phyloP scores from a whole-genome alignment of 2,888 invertebrate genomes.

The Perizoma affinitatum region DNA sequence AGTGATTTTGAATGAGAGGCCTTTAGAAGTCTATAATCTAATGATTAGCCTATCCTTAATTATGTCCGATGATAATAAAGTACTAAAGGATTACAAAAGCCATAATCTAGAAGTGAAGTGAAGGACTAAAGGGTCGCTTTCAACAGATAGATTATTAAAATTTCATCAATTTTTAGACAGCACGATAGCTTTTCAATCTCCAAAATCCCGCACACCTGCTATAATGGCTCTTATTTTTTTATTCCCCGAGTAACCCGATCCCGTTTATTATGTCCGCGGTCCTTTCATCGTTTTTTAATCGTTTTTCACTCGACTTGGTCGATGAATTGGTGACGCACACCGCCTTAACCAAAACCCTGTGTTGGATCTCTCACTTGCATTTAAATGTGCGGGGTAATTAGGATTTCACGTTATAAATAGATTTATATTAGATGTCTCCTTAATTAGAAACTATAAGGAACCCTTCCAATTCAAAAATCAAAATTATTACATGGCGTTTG shows the following conservation, averaged over 20 bases:
- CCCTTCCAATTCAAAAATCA: too few species aligned
- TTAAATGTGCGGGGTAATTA: slow-evolving; percentile 11
- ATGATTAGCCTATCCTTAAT: too few species aligned
- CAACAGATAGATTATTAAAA: not conserved
- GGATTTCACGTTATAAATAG: not conserved
- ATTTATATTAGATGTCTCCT: too few species aligned
- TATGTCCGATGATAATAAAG: too few species aligned
- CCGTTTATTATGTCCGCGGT: slow-evolving; percentile 23
- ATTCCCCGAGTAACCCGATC: slow-evolving; percentile 30
- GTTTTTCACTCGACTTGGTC: slow-evolving; percentile 26
- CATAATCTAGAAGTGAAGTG: too few species aligned
- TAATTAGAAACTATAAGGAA: too few species aligned
- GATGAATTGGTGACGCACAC: slow-evolving; percentile 11
- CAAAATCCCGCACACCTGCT: slow-evolving; percentile 20
- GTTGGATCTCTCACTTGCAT: slow-evolving; percentile 48
- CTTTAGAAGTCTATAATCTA: too few species aligned
- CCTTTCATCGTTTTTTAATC: slow-evolving; percentile 31
- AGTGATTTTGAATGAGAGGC: too few species aligned
- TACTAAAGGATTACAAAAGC: too few species aligned
- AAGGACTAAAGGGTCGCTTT: too few species aligned
- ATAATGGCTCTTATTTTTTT: slow-evolving; percentile 7
- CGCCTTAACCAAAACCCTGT: slow-evolving; percentile 33
- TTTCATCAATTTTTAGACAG: not conserved
- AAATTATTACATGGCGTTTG: too few species aligned
- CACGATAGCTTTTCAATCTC: not conserved